These are phyloP conservation scores for Corythaixoides concolor DNA, from an alignment of 2,113 vertebrate species.

Conservation along the genomic window DNA sequence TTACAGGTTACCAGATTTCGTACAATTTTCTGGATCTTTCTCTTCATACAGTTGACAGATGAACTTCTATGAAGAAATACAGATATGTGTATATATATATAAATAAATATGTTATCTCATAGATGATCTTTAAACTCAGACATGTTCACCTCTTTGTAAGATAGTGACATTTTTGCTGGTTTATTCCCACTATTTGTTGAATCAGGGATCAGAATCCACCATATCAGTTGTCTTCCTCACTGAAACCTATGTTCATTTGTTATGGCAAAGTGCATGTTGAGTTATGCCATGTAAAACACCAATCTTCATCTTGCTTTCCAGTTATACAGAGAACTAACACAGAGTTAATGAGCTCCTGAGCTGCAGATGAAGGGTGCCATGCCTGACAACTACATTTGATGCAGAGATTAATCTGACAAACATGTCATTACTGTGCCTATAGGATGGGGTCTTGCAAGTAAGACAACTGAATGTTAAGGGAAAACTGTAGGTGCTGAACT, in stretches of 20 bases:
- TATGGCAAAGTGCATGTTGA: not conserved
- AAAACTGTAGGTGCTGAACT: not conserved
- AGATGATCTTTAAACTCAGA: not conserved
- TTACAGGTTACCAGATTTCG: not conserved
- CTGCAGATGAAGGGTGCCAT: not conserved
- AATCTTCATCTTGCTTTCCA: not conserved
- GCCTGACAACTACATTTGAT: not conserved
- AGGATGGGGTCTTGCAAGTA: not conserved
- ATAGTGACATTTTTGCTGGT: not conserved
- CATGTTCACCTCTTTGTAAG: not conserved
- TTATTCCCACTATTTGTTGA: not conserved
- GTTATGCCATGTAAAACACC: not conserved
- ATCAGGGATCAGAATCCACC: not conserved
- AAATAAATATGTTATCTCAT: not conserved
- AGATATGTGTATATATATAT: not conserved
- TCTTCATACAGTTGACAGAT: not conserved
- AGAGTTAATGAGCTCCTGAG: not conserved
- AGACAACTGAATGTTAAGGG: not conserved
- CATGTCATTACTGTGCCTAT: not conserved
- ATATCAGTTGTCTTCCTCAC: not conserved
- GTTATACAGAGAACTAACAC: not conserved
- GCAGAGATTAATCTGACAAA: not conserved
- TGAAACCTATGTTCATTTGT: not conserved
- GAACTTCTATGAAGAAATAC: not conserved
- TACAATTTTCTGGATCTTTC: not conserved